phyloP scores from a whole-genome alignment of 2,888 invertebrate species.

The Herminia tarsipennalis region DNA sequence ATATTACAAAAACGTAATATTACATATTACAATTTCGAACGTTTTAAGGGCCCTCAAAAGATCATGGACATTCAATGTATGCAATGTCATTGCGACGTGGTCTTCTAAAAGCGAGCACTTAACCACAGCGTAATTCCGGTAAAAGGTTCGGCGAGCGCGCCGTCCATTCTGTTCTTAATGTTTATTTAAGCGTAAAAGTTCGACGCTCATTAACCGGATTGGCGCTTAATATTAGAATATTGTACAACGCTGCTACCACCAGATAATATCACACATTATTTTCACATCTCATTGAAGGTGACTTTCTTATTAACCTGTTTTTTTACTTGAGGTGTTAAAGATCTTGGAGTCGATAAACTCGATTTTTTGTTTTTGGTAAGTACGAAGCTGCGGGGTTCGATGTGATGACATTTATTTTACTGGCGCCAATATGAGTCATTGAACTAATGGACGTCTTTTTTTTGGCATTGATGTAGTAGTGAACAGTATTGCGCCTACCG shows the following conservation, averaged over 20 bases:
- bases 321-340: constrained; percentile 67
- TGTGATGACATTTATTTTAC: constrained; percentile 31
- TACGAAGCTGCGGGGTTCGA: constrained; percentile 31
- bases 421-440: constrained; percentile 39
- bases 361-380: constrained; percentile 51
- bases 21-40: too few species aligned
- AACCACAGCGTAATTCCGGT: constrained; percentile 75
- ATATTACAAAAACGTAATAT: too few species aligned
- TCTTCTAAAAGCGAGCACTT: constrained; percentile 72
- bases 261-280: constrained; percentile 76
- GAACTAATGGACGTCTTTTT: too few species aligned
- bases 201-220: constrained; percentile 76
- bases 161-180: constrained; percentile 77
- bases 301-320: constrained; percentile 69
- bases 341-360: constrained; percentile 64
- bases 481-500: too few species aligned
- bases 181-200: constrained; percentile 82
- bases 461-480: too few species aligned
- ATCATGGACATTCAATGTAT: constrained; percentile 34
- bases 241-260: constrained; percentile 50
- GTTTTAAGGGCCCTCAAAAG: too few species aligned
- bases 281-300: constrained; percentile 71
- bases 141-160: constrained; percentile 70
- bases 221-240: constrained; percentile 74
- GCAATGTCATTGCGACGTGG: constrained; percentile 54